Conservation (phyloP, 2,888 invertebrate species). For the Heliconius cydno region DNA sequence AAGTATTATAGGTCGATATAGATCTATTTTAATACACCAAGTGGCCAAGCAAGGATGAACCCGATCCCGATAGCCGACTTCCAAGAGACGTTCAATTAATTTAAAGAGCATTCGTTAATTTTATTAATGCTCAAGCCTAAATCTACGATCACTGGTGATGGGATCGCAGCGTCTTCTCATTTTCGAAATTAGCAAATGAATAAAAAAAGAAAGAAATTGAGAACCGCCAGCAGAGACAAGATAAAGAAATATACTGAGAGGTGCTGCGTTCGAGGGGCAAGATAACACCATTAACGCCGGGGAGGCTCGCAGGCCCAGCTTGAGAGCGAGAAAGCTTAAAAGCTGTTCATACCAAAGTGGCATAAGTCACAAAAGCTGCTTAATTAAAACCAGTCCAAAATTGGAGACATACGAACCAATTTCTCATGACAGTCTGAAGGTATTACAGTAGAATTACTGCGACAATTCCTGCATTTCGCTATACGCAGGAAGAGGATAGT, state of each 20-base stretch:
- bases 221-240: constrained; percentile 80
- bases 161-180: constrained; percentile 79
- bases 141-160: constrained; percentile 78
- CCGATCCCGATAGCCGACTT: constrained; percentile 72
- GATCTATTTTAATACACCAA: constrained; percentile 48
- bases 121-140: constrained; percentile 78
- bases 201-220: constrained; percentile 68
- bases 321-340: constrained; percentile 68
- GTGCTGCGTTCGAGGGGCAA: constrained; percentile 80
- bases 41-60: constrained; percentile 61
- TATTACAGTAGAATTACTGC: constrained; percentile 44
- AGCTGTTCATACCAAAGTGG: constrained; percentile 45
- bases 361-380: constrained; percentile 7
- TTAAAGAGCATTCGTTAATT: constrained; percentile 81
- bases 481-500: constrained; percentile 69
- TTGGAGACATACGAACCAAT: constrained; percentile 35
- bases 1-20: constrained; percentile 33
- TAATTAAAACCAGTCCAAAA: constrained; percentile 42
- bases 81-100: constrained; percentile 78
- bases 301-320: constrained; percentile 74
- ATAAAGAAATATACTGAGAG: constrained; percentile 83
- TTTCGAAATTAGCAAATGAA: constrained; percentile 83
- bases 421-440: constrained; percentile 32
- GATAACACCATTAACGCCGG: constrained; percentile 83
- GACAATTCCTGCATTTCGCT: constrained; percentile 48